Percentiles rank a stretch among this genome's conserved stretches.
Conservation (phyloP, 2,888 invertebrate species). For the Thymelicus sylvestris region DNA sequence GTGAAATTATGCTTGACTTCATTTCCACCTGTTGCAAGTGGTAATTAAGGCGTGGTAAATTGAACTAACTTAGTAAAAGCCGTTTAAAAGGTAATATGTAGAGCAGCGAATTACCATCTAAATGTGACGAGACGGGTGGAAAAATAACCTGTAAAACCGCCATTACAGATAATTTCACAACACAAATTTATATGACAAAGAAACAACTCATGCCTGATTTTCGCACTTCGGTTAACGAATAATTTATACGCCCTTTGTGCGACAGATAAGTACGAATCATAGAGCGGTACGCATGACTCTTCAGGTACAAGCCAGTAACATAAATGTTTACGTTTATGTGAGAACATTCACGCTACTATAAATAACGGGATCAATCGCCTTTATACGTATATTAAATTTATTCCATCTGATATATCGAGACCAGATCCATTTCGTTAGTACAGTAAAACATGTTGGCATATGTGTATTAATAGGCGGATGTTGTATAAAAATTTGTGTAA, state of each 20-base stretch:
- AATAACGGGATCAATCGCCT: conserved; percentile 2
- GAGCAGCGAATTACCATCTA: no score
- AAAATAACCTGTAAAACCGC: no score
- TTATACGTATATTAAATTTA: conserved; percentile 1
- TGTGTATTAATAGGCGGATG: neutral
- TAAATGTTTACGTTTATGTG: conserved; percentile 8
- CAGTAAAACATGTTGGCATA: neutral
- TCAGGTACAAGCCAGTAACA: no score
- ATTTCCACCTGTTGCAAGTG: no score
- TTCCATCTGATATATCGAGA: neutral
- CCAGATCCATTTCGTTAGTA: neutral
- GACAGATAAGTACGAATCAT: neutral
- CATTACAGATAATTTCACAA: no score
- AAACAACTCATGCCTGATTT: neutral
- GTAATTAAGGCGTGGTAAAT: no score
- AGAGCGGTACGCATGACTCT: no score
- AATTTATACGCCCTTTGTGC: neutral
- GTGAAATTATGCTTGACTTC: no score
- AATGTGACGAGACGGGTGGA: no score
- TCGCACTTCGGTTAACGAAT: conserved; percentile 1
- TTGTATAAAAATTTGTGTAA: no score
- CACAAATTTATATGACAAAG: neutral
- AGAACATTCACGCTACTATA: conserved; percentile 13
- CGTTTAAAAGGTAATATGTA: no score
- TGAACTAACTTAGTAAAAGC: no score